phyloP scores from a whole-genome alignment of 2,888 invertebrate species.

The Pediacus dermestoides region DNA sequence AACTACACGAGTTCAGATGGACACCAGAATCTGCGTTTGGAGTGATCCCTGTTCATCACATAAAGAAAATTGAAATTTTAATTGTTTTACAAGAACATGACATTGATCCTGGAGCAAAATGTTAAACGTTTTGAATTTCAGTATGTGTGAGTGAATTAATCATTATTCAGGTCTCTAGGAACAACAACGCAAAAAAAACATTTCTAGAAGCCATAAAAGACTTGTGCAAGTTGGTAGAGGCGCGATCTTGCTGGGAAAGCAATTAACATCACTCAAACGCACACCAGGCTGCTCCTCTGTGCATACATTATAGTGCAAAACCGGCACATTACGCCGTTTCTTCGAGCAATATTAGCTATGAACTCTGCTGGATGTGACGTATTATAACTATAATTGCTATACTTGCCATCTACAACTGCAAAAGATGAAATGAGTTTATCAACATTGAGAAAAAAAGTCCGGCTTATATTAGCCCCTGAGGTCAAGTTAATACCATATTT shows the following conservation, averaged over 20 bases:
- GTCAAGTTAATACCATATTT: conserved; percentile 9
- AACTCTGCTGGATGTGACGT: conserved; percentile 29
- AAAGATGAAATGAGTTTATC: conserved; percentile 14
- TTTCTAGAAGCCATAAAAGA: conserved; percentile 33
- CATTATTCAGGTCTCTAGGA: conserved; percentile 27
- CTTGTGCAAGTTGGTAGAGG: conserved; percentile 33
- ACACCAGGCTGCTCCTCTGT: conserved; percentile 39
- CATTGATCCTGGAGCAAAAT: conserved; percentile 17
- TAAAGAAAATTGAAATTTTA: conserved; percentile 7
- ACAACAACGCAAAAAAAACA: conserved; percentile 32
- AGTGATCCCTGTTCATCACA: too few species aligned
- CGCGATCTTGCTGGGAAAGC: conserved; percentile 40
- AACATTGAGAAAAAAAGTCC: conserved; percentile 5
- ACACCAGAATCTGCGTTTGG: too few species aligned
- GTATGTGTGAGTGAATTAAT: conserved; percentile 18
- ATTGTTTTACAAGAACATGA: conserved; percentile 14
- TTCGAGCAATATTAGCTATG: conserved; percentile 37
- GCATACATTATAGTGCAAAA: conserved; percentile 35
- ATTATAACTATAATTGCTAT: conserved; percentile 25
- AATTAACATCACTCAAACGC: conserved; percentile 44
- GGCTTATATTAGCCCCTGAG: conserved; percentile 6
- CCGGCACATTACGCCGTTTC: conserved; percentile 35
- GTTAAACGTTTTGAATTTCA: conserved; percentile 14
- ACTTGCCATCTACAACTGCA: conserved; percentile 15
- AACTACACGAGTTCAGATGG: too few species aligned